phyloP scores from a whole-genome alignment of 1,140 invertebrate genomes.

The Wiebesia pumilae region DNA sequence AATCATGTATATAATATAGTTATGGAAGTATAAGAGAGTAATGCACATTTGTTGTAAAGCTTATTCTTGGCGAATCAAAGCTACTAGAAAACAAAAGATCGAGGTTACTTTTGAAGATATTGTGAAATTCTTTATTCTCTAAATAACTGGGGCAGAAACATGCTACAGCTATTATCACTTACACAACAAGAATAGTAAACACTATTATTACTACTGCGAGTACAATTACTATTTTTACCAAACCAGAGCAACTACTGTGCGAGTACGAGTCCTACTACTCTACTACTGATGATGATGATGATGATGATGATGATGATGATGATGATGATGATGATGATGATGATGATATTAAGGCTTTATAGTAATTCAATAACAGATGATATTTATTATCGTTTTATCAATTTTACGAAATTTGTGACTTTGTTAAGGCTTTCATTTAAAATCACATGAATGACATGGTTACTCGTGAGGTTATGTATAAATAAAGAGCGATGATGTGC shows the following conservation, averaged over 20 bases:
- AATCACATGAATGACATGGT: conserved; percentile 30
- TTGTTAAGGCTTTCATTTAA: not conserved
- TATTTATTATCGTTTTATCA: not conserved
- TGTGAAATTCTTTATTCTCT: not conserved
- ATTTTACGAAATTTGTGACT: conserved; percentile 46
- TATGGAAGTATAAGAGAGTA: not conserved
- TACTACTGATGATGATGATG: not conserved
- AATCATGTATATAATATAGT: not conserved
- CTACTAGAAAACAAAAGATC: conserved; percentile 18
- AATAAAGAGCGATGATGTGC: conserved; percentile 41
- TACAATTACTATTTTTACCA: not conserved
- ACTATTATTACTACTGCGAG: not conserved
- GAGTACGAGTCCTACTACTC: not conserved
- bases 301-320: too few species aligned
- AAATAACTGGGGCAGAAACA: not conserved
- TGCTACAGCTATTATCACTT: not conserved
- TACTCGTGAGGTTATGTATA: conserved; percentile 37
- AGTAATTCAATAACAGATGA: too few species aligned
- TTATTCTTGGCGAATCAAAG: conserved; percentile 6
- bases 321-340: too few species aligned
- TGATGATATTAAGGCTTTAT: too few species aligned
- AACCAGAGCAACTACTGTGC: not conserved
- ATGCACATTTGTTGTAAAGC: not conserved
- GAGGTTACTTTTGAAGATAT: conserved; percentile 13
- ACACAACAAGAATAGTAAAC: not conserved